Evolutionary conservation across 2,888 invertebrate genomes (phyloP).

Genomic region (Coleophora deauratella): DNA sequence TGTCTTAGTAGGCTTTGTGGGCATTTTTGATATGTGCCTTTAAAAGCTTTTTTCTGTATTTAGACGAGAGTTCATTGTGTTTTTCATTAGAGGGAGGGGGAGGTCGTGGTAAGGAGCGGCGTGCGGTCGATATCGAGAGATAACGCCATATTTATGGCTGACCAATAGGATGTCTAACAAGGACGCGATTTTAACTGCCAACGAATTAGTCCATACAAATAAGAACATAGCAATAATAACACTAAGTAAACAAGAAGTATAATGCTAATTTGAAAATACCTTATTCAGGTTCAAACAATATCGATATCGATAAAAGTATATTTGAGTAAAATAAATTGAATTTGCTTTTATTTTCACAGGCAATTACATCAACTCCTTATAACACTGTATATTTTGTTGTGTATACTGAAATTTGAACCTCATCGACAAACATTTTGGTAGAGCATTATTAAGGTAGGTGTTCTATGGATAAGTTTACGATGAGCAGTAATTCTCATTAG

Average conservation of each 20-base stretch:
- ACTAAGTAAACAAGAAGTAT: slow-evolving; percentile 1
- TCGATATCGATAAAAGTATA: too few relatives aligned
- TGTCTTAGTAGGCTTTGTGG: slow-evolving; percentile 74
- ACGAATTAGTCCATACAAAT: slow-evolving; percentile 61
- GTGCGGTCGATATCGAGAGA: slow-evolving; percentile 67
- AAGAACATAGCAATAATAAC: slow-evolving; percentile 30
- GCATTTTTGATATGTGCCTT: slow-evolving; percentile 75
- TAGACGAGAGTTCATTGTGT: slow-evolving; percentile 74
- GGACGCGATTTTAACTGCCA: slow-evolving; percentile 53
- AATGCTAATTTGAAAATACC: too few relatives aligned
- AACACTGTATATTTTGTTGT: too few relatives aligned
- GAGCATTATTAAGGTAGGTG: too few relatives aligned
- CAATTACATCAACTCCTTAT: too few relatives aligned
- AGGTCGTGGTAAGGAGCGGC: slow-evolving; percentile 53
- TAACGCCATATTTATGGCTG: slow-evolving; percentile 64
- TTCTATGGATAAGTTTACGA: too few relatives aligned
- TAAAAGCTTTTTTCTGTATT: slow-evolving; percentile 76
- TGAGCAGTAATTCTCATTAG: slow-evolving; percentile 22
- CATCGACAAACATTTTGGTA: too few relatives aligned
- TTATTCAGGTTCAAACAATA: too few relatives aligned
- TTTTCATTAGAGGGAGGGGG: slow-evolving; percentile 70
- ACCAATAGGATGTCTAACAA: slow-evolving; percentile 62
- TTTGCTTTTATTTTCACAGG: too few relatives aligned
- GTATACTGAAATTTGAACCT: too few relatives aligned
- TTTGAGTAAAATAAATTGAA: too few relatives aligned